Evolutionary conservation across 2,888 invertebrate genomes (phyloP).

Genomic region (Halictus quadricinctus): DNA sequence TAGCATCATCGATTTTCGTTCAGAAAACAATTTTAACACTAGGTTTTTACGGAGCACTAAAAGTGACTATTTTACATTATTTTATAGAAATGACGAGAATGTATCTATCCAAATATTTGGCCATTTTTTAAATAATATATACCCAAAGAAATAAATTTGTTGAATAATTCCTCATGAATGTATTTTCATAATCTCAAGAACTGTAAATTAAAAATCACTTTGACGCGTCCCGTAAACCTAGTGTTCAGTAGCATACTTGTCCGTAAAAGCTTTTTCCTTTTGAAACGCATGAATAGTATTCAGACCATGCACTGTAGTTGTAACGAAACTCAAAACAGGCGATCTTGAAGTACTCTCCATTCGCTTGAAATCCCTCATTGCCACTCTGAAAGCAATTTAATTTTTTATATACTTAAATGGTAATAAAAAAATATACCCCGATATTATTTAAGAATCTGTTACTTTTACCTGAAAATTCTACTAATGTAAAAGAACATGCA

Average conservation of each 20-base stretch:
- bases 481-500: conserved; percentile 81
- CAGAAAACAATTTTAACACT: background rate
- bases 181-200: no score
- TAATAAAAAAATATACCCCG: background rate
- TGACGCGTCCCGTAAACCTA: background rate
- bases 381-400: conserved; percentile 76
- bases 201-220: no score
- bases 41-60: no score
- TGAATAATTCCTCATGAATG: no score
- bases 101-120: no score
- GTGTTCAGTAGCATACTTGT: conserved; percentile 77
- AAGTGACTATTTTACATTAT: no score
- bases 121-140: no score
- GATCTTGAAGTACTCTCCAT: conserved; percentile 85
- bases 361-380: conserved; percentile 83
- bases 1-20: background rate
- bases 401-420: background rate
- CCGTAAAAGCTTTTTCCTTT: conserved; percentile 83
- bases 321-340: conserved; percentile 85
- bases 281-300: conserved; percentile 85
- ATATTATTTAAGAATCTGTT: background rate
- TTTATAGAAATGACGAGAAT: no score
- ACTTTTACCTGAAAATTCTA: conserved; percentile 80
- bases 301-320: conserved; percentile 85
- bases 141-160: no score